These are phyloP conservation scores for Drosophila arizonae DNA, from an alignment of 1,140 invertebrate genomes.

Conservation along the genomic window DNA sequence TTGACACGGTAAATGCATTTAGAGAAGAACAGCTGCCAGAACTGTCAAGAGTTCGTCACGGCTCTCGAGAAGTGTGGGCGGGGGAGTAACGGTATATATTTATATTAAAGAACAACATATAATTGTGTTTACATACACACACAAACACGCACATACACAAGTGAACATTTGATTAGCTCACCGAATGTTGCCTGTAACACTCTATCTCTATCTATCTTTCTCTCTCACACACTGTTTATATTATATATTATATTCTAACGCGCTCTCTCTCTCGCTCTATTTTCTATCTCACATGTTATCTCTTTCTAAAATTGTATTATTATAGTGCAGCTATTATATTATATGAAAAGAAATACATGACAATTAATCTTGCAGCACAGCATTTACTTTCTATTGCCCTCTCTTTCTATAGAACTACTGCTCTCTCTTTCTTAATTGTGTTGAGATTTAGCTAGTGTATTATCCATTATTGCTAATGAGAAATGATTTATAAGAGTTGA, in stretches of 20 bases:
- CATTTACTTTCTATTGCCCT: neutral
- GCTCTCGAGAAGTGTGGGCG: neutral
- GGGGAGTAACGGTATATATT: neutral
- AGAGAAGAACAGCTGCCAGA: slow-evolving; percentile 12
- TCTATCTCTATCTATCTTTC: neutral
- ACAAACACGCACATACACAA: slow-evolving; percentile 3
- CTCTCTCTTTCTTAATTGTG: neutral
- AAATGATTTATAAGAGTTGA: too few species aligned
- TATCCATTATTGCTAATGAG: too few species aligned
- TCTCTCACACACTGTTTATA: neutral
- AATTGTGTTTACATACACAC: slow-evolving; percentile 32
- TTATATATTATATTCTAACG: too few species aligned
- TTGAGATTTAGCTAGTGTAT: too few species aligned
- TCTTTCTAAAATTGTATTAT: slow-evolving; percentile 48
- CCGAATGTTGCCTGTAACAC: slow-evolving; percentile 2
- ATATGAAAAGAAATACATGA: slow-evolving; percentile 31
- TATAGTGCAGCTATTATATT: slow-evolving; percentile 26
- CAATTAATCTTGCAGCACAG: slow-evolving; percentile 26
- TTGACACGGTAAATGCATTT: slow-evolving; percentile 54
- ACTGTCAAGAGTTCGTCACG: slow-evolving; percentile 10
- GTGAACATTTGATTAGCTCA: slow-evolving; percentile 29
- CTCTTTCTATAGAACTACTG: neutral
- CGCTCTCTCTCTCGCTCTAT: neutral
- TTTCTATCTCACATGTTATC: slow-evolving; percentile 32
- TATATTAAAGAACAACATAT: slow-evolving; percentile 1